Evolutionary conservation across 1,140 invertebrate genomes (phyloP).

Genomic region (Melanaphis sacchari): DNA sequence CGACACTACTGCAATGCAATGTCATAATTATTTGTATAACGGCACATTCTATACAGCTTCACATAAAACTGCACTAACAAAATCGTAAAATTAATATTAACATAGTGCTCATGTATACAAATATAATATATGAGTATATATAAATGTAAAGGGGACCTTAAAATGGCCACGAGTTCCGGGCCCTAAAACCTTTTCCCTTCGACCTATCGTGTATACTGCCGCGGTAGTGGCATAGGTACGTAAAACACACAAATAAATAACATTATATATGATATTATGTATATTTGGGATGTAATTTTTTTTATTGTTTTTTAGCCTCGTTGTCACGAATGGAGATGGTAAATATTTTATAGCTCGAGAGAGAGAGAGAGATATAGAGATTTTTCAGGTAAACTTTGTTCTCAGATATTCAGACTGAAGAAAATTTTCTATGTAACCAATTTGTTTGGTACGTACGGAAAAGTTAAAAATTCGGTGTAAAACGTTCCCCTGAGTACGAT

Average conservation of each 20-base stretch:
- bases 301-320: not conserved
- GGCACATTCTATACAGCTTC: not conserved
- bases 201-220: too few relatives aligned
- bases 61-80: not conserved
- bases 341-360: not conserved
- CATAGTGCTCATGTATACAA: not conserved
- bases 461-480: constrained; percentile 40
- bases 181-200: not conserved
- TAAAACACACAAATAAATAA: not conserved
- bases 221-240: not conserved
- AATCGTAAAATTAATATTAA: not conserved
- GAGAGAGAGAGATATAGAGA: not conserved
- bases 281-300: not conserved
- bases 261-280: not conserved
- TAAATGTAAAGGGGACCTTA: not conserved
- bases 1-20: not conserved
- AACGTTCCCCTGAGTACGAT: constrained; percentile 42
- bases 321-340: too few relatives aligned
- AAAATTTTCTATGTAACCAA: constrained; percentile 42
- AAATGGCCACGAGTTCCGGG: not conserved
- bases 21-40: not conserved
- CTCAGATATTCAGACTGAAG: not conserved
- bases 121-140: not conserved
- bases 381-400: not conserved
- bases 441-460: not conserved